These are phyloP conservation scores for Sminthurinus aureus DNA, from an alignment of 2,888 invertebrate genomes.

Conservation along the genomic window DNA sequence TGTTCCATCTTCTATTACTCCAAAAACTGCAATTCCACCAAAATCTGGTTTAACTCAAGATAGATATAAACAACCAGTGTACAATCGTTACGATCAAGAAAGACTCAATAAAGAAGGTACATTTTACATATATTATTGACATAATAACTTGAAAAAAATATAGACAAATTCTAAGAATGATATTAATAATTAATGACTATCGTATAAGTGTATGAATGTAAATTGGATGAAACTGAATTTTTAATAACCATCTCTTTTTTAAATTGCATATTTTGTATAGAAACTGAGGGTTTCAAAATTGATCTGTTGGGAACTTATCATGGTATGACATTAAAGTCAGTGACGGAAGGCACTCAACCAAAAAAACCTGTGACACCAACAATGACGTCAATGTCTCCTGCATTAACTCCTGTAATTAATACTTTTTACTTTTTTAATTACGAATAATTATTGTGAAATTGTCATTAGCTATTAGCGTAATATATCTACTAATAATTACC, in stretches of 20 bases:
- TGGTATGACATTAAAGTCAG: conserved; percentile 91
- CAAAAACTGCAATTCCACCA: conserved; percentile 68
- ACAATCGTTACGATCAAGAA: conserved; percentile 99
- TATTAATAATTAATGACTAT: no score
- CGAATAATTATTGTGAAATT: no score
- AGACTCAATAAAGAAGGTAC: conserved; percentile 90
- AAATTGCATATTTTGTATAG: conserved; percentile 64
- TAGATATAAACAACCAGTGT: conserved; percentile 77
- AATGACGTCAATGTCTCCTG: conserved; percentile 53
- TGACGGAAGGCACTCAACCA: conserved; percentile 87
- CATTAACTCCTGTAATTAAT: conserved; percentile 25
- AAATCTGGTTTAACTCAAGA: conserved; percentile 74
- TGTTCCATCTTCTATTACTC: conserved; percentile 62
- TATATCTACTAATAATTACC: background rate
- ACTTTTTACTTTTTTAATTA: no score
- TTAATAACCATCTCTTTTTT: background rate
- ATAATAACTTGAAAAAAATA: conserved; percentile 12
- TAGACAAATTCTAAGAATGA: background rate
- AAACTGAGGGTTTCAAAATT: conserved; percentile 98
- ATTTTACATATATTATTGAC: conserved; percentile 28
- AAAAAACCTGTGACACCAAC: conserved; percentile 64
- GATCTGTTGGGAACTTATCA: conserved; percentile 99
- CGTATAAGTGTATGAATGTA: background rate
- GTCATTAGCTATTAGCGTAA: no score
- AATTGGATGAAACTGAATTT: no score